A percentile compares a stretch with the other conserved stretches of the same genome.
These are phyloP conservation scores for Hyposoter dolosus DNA, from an alignment of 2,888 invertebrate genomes.

Conservation along the genomic window DNA sequence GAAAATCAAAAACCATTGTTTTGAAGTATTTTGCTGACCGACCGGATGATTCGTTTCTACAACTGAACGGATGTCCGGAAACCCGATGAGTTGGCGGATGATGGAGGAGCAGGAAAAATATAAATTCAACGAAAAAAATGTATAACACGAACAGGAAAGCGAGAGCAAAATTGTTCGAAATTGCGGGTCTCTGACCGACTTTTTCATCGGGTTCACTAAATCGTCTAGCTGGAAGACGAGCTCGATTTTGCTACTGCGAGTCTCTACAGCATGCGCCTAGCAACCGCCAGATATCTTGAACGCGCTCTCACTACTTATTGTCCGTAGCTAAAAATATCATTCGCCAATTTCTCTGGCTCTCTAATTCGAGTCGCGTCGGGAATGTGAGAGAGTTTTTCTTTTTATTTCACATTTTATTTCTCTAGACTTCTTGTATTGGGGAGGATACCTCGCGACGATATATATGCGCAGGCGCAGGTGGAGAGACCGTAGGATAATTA, in stretches of 20 bases:
- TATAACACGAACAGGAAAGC: background rate
- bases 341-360: conserved; percentile 18
- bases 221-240: conserved; percentile 20
- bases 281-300: conserved; percentile 42
- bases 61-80: background rate
- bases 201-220: conserved; percentile 10
- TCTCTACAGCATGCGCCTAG: conserved; percentile 22
- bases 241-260: background rate
- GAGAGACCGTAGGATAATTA: conserved; percentile 33
- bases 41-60: background rate
- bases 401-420: conserved; percentile 31
- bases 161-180: background rate
- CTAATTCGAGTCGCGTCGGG: conserved; percentile 18
- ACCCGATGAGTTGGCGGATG: background rate
- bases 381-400: conserved; percentile 8
- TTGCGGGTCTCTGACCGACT: conserved; percentile 23
- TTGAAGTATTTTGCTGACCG: background rate
- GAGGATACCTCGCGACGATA: conserved; percentile 15
- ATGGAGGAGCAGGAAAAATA: background rate
- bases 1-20: background rate
- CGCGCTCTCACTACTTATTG: conserved; percentile 30
- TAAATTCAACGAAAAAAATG: background rate
- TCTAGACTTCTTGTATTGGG: background rate
- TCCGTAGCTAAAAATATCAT: conserved; percentile 45
- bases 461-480: background rate